Evolutionary conservation across 2,797 vertebrate species (phyloP).

Genomic region (Rhinogobio ventralis): DNA sequence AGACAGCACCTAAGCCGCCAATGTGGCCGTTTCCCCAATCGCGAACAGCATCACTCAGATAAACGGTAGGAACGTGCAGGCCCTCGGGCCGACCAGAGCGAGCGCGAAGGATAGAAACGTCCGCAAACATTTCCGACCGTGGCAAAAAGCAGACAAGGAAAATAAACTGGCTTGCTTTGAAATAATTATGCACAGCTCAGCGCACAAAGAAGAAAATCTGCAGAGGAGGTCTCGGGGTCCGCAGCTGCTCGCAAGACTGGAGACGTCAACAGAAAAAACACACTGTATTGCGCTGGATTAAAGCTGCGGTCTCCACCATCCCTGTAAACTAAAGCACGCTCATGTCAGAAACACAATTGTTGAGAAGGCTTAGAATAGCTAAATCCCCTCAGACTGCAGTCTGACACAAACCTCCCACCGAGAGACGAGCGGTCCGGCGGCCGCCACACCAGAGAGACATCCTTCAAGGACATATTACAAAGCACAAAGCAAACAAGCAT

Average conservation of each 20-base stretch:
- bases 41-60: constrained; percentile 9
- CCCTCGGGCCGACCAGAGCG: constrained; percentile 1
- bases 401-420: constrained; percentile 31
- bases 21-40: neutral
- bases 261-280: constrained; percentile 39
- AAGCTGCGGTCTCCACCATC: constrained; percentile 19
- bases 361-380: constrained; percentile 53
- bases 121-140: neutral
- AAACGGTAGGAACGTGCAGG: neutral
- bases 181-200: constrained; percentile 35
- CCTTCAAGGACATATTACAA: constrained; percentile 24
- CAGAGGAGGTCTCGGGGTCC: constrained; percentile 6
- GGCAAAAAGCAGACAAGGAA: neutral
- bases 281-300: constrained; percentile 51
- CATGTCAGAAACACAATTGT: constrained; percentile 59
- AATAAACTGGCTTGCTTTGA: constrained; percentile 14
- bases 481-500: constrained; percentile 42
- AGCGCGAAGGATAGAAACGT: neutral
- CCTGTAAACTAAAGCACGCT: constrained; percentile 46
- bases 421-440: constrained; percentile 33
- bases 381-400: constrained; percentile 56
- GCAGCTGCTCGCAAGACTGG: constrained; percentile 28
- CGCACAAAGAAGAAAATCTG: constrained; percentile 1
- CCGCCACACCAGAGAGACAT: constrained; percentile 11
- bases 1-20: neutral